Evolutionary conservation across 2,888 invertebrate genomes (phyloP).

Genomic region (Troglohyphantes excavatus): DNA sequence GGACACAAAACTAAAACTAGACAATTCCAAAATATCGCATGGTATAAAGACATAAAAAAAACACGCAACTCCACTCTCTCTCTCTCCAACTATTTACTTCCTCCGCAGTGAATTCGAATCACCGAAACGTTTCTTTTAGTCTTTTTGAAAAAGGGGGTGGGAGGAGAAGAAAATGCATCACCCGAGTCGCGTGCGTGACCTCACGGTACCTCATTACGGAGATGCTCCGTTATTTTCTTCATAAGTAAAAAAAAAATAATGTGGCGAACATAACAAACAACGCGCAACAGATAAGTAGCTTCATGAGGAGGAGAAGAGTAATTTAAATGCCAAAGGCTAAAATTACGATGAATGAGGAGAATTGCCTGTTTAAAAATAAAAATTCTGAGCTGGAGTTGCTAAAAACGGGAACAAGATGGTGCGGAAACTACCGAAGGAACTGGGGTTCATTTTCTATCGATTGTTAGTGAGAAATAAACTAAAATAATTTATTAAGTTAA

Average conservation of each 20-base stretch:
- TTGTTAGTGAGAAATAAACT: too few species aligned
- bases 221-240: constrained; percentile 10
- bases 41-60: not conserved
- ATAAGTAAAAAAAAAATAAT: not conserved
- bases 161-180: constrained; percentile 33
- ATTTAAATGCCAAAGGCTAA: not conserved
- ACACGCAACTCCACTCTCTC: not conserved
- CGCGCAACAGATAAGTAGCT: constrained; percentile 3
- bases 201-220: constrained; percentile 8
- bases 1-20: not conserved
- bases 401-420: not conserved
- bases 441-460: not conserved
- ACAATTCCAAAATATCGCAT: not conserved
- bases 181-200: constrained; percentile 19
- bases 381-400: not conserved
- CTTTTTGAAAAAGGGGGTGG: not conserved
- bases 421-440: not conserved
- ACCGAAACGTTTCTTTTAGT: not conserved
- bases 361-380: not conserved
- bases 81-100: not conserved
- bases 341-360: not conserved
- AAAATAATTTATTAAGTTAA: too few species aligned
- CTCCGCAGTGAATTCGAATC: constrained; percentile 11
- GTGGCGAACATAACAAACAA: constrained; percentile 2
- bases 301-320: not conserved